Conservation (phyloP, 2,888 invertebrate genomes). For the Nysson spinosus region DNA sequence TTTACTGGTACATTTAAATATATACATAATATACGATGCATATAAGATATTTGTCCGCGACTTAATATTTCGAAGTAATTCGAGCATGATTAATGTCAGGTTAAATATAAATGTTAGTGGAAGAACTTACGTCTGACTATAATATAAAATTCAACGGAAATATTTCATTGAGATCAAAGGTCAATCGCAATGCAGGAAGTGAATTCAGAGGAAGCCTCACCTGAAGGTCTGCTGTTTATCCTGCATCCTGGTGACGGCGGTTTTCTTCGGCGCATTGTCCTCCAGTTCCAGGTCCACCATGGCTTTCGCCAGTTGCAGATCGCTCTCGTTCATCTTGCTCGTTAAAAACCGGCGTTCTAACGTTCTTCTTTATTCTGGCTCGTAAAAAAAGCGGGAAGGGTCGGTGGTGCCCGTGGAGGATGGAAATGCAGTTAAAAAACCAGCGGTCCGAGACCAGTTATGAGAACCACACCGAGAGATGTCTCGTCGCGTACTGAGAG, state of each 20-base stretch:
- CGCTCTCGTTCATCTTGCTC: constrained; percentile 85
- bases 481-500: constrained; percentile 62
- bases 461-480: constrained; percentile 58
- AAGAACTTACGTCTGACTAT: no score
- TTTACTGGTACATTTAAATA: no score
- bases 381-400: no score
- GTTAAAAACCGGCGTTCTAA: no score
- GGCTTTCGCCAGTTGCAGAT: constrained; percentile 85
- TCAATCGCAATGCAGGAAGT: not conserved
- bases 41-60: no score
- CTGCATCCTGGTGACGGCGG: constrained; percentile 81
- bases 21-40: no score
- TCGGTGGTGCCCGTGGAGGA: no score
- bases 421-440: constrained; percentile 1
- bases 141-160: no score
- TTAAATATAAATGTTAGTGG: no score
- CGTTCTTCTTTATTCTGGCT: no score
- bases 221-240: constrained; percentile 82
- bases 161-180: constrained; percentile 5
- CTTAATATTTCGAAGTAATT: no score
- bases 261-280: constrained; percentile 80
- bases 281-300: constrained; percentile 80
- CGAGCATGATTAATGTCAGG: no score
- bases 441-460: not conserved
- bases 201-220: constrained; percentile 36